These are phyloP conservation scores for Hedychridium roseum DNA, from an alignment of 2,888 invertebrate genomes.

Conservation along the genomic window DNA sequence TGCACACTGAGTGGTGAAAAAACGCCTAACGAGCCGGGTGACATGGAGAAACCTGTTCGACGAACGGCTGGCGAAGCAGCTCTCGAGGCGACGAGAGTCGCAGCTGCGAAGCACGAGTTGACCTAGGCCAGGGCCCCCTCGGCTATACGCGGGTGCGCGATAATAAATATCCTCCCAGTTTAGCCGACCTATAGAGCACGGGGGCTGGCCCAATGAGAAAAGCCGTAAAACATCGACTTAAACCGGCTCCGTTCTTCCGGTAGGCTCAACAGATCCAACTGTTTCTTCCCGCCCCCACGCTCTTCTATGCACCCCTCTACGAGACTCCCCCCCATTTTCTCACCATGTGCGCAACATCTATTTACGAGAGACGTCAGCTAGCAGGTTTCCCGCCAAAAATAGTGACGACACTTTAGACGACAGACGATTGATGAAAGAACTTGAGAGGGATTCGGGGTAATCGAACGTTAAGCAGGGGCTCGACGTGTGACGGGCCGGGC, in stretches of 20 bases:
- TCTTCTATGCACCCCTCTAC: slow-evolving; percentile 14
- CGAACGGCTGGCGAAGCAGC: slow-evolving; percentile 4
- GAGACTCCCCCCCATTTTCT: slow-evolving; percentile 10
- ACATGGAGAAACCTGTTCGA: slow-evolving; percentile 6
- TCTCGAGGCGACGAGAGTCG: slow-evolving; percentile 8
- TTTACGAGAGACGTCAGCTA: slow-evolving; percentile 10
- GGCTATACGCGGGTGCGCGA: slow-evolving; percentile 18
- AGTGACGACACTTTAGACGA: no score
- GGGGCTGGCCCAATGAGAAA: slow-evolving; percentile 1
- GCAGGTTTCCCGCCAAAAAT: slow-evolving; percentile 28
- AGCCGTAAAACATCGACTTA: slow-evolving; percentile 9
- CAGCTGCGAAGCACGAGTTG: slow-evolving; percentile 27
- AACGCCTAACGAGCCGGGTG: no score
- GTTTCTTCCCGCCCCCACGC: no score
- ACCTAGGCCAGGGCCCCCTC: slow-evolving; percentile 30
- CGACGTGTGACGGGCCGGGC: no score
- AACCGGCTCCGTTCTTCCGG: slow-evolving; percentile 25
- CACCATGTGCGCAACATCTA: slow-evolving; percentile 29
- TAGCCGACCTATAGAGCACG: slow-evolving; percentile 5
- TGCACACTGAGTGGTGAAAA: no score
- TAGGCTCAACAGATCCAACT: slow-evolving; percentile 19
- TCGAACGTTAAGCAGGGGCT: no score
- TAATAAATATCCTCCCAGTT: slow-evolving; percentile 32
- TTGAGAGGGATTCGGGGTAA: no score
- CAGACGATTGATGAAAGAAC: no score